Percentiles rank a stretch among this genome's conserved stretches.
phyloP scores from a whole-genome alignment of 2,888 invertebrate genomes.

The Sminthurides aquaticus region DNA sequence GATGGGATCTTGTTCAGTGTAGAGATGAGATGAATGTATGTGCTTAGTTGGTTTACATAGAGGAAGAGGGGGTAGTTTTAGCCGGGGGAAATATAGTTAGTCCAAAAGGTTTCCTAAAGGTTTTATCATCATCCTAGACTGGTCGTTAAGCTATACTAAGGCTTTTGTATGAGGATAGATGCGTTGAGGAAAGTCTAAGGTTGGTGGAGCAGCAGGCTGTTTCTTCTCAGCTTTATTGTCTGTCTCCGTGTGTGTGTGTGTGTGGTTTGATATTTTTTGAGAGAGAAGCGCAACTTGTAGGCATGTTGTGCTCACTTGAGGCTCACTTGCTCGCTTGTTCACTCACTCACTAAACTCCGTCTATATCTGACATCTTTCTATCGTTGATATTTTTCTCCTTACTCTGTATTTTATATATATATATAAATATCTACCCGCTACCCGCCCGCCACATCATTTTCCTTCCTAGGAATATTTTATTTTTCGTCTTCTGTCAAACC shows the following conservation, averaged over 20 bases:
- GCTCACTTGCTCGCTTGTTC: constrained; percentile 18
- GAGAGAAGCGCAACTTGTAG: constrained; percentile 11
- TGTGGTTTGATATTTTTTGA: constrained; percentile 5
- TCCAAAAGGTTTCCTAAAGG: no score
- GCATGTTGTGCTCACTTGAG: constrained; percentile 8
- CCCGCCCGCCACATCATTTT: no score
- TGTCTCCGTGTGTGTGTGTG: constrained; percentile 2
- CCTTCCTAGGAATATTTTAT: no score
- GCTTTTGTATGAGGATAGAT: background rate
- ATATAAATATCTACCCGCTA: no score
- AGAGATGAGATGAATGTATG: background rate
- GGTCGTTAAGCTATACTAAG: background rate
- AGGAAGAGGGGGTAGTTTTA: background rate
- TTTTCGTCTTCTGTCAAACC: no score
- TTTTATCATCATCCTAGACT: background rate
- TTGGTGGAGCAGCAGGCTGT: no score
- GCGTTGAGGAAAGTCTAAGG: background rate
- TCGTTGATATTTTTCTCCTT: constrained; percentile 21
- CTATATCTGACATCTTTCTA: constrained; percentile 26
- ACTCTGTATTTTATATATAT: constrained; percentile 21
- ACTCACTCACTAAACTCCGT: constrained; percentile 28
- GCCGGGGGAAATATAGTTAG: background rate
- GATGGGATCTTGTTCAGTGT: background rate
- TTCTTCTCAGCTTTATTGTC: no score
- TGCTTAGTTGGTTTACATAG: background rate